Percentiles rank a stretch among this genome's conserved stretches.
Conservation (phyloP, 2,797 vertebrate species). For the Ispidina lecontei region DNA sequence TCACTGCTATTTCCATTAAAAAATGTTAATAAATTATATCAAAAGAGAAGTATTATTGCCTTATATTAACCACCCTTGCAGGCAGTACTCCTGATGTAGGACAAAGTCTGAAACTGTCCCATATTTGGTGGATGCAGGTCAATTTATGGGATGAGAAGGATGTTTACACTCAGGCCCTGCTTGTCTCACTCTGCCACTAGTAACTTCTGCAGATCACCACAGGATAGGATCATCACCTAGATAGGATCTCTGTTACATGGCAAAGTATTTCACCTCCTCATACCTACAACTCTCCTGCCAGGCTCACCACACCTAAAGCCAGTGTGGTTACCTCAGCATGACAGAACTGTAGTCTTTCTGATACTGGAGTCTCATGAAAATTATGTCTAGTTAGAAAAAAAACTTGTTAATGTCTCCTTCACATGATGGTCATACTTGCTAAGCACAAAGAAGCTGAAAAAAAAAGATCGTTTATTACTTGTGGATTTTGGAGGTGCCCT, state of each 20-base stretch:
- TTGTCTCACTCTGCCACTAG: not conserved
- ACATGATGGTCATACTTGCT: not conserved
- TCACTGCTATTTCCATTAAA: conserved; percentile 15
- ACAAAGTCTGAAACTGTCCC: not conserved
- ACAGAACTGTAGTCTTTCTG: not conserved
- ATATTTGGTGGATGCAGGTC: not conserved
- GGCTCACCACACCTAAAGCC: not conserved
- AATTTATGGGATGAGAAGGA: not conserved
- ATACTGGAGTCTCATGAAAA: not conserved
- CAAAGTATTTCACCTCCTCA: not conserved
- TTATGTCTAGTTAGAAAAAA: not conserved
- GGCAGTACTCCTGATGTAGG: not conserved
- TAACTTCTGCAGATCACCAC: not conserved
- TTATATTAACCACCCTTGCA: not conserved
- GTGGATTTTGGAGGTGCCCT: not conserved
- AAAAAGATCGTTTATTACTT: not conserved
- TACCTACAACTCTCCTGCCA: not conserved
- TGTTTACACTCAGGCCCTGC: not conserved
- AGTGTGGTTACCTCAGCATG: not conserved
- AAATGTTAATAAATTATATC: conserved; percentile 36
- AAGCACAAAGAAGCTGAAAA: not conserved
- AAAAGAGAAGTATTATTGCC: not conserved
- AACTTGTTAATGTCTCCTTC: not conserved
- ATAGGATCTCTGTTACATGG: not conserved
- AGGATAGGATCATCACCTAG: not conserved